Evolutionary conservation across 2,888 invertebrate genomes (phyloP), one percentile per base, ranked within the genome.

Genomic region (Odontocolon sp.): DNA sequence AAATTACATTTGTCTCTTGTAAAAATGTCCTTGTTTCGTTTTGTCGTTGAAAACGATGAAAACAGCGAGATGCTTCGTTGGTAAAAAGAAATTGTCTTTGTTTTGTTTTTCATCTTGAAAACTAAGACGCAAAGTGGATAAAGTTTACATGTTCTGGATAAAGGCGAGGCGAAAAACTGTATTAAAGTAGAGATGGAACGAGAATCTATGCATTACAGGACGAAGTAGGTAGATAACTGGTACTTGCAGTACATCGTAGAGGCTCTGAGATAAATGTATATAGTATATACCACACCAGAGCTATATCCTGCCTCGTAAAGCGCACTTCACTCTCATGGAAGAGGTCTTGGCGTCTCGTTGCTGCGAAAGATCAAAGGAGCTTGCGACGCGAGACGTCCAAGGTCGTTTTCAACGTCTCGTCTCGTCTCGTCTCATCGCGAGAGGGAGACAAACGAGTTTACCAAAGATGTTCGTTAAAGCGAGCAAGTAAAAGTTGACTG

Each of bases 291-390:
- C 28, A 40, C 54, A 11, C 42, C 21, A 2, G 52, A 28, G 21
- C 56, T 18, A 38, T 45, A 42, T 56, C 42, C 42, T 23, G 45
- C n/a, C 23, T 14, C 45, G 36, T 56, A 67, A 67, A 56, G 56
- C 67, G 45, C 33, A 56, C 54, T 45, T 56, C 45, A 33, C 33
- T 26, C 47, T 28, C 36, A 11, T 9, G 40, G 18, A 61, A 61
- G 26, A 50, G 38, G 8, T 36, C 54, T 28, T 57, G 14, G 61
- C 36, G 47, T 16, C 42, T 71, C 54, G 31, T 42, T 26, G 36
- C 38, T 57, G 45, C 36, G 47, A 61, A 72, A 68, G 54, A 72
- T 77, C 72, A 77, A 77, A 77, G 77, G 28, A 56, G 47, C 21
- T 57, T 50, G 56, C 59, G 54, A 54, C 26, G 63, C 45, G 26